Evolutionary conservation across 23 tunicate species (phyloP), one percentile per base, ranked within the genome.

Genomic region (Trididemnum clinides): DNA sequence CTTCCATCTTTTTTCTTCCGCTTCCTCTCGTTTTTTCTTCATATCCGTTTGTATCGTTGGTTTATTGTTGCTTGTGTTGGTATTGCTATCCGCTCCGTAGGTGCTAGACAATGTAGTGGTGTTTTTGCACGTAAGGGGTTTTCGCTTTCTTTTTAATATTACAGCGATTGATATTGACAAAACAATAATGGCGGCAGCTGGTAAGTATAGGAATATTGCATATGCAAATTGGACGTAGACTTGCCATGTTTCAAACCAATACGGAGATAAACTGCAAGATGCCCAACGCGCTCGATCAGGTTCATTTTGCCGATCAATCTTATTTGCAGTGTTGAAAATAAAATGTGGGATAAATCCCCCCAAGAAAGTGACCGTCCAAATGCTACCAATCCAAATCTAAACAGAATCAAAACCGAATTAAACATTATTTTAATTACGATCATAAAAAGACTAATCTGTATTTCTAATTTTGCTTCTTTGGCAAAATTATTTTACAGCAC

Each of bases 221-320:
- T 89, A 89, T 7, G 66, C 85, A 36, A 89, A 33, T 54, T 83
- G 88, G 6, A 84, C 86, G 81, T 89, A 89, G 15, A 83, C 36
- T 34, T 89, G 93, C 93, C 93, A 89, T 4, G 93, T 89, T 34
- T 79, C 21, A 50, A 89, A 57, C 93, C 93, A 89, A 2, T 82
- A 30, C 28, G 33, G 27, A 2, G 83, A 81, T 6, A 89, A 51
- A 33, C 93, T 89, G 81, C 93, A 89, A 10, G 93, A 89, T 33
- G 93, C 88, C 88, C 88, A 89, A 12, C 88, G 59, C 4, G 93
- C 84, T n/a, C 66, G 31, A 22, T 30, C 63, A 0, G 81, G 64
- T 12, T 83, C 80, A 49, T 86, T 64, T 35, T 64, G 66, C 0
- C 93, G 84, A 81, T 89, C 93, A 22, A 83, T 73, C 0, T 19